Percentiles rank a stretch among this genome's conserved stretches.
Evolutionary conservation across 2,113 vertebrate genomes (phyloP).

Genomic region (Phylloscopus trochilus): DNA sequence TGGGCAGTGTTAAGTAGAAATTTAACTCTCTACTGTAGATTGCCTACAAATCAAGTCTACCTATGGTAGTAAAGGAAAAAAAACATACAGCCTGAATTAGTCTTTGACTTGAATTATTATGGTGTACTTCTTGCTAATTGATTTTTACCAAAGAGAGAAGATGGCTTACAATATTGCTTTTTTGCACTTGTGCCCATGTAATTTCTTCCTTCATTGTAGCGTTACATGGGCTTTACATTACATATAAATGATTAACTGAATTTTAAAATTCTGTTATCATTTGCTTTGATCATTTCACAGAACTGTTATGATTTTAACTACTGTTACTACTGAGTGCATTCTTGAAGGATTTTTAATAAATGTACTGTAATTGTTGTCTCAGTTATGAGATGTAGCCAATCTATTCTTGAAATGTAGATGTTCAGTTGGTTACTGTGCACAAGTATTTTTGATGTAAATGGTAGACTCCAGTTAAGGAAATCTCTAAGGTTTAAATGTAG

Average conservation of each 20-base stretch:
- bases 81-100: neutral
- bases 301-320: constrained; percentile 10
- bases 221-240: constrained; percentile 22
- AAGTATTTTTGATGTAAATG: neutral
- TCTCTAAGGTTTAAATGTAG: neutral
- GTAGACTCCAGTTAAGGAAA: neutral
- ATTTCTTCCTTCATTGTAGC: constrained; percentile 2
- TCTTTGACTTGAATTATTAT: constrained; percentile 33
- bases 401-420: neutral
- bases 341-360: constrained; percentile 36
- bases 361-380: constrained; percentile 59
- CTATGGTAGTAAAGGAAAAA: neutral
- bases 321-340: constrained; percentile 28
- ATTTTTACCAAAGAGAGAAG: constrained; percentile 55
- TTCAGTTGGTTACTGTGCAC: neutral
- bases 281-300: constrained; percentile 16
- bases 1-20: neutral
- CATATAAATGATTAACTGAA: neutral
- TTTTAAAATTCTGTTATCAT: constrained; percentile 18
- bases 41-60: neutral
- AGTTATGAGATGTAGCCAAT: constrained; percentile 2
- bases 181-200: constrained; percentile 52
- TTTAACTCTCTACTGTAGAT: neutral
- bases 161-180: constrained; percentile 22
- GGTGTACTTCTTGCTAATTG: neutral